These are phyloP conservation scores for Spicauda simplicius DNA, from an alignment of 2,888 invertebrate genomes.

Conservation along the genomic window DNA sequence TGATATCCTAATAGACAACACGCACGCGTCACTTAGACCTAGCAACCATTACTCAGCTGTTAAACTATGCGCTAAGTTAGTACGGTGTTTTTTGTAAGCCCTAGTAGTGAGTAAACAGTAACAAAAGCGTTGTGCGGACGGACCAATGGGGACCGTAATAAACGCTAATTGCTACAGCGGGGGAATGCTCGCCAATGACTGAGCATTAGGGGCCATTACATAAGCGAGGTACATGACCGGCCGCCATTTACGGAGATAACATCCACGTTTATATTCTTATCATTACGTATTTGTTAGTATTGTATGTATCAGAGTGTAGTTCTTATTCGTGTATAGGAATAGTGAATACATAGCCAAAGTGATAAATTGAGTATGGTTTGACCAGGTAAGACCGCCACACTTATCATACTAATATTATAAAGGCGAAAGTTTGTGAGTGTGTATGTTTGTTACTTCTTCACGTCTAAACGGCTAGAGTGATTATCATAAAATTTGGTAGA, in stretches of 20 bases:
- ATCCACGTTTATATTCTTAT: neutral
- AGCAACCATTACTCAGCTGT: conserved; percentile 10
- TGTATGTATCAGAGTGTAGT: neutral
- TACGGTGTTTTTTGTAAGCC: conserved; percentile 2
- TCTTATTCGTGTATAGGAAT: neutral
- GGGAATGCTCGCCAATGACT: conserved; percentile 80
- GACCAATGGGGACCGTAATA: conserved; percentile 71
- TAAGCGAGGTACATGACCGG: conserved; percentile 45
- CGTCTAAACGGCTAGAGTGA: too few relatives aligned
- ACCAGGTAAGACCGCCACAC: too few relatives aligned
- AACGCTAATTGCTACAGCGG: conserved; percentile 72
- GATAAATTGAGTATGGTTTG: too few relatives aligned
- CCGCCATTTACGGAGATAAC: neutral
- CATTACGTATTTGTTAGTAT: neutral
- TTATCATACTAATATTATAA: too few relatives aligned
- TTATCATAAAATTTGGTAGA: too few relatives aligned
- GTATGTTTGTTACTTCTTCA: too few relatives aligned
- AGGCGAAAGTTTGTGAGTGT: too few relatives aligned
- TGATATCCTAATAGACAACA: too few relatives aligned
- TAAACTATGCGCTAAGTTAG: neutral
- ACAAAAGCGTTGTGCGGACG: conserved; percentile 40
- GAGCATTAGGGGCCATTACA: conserved; percentile 77
- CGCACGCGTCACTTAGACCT: neutral
- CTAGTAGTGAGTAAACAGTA: conserved; percentile 23
- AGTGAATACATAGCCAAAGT: too few relatives aligned